Conservation (phyloP, 2,797 vertebrate genomes). For the Coccyzus lansbergi region DNA sequence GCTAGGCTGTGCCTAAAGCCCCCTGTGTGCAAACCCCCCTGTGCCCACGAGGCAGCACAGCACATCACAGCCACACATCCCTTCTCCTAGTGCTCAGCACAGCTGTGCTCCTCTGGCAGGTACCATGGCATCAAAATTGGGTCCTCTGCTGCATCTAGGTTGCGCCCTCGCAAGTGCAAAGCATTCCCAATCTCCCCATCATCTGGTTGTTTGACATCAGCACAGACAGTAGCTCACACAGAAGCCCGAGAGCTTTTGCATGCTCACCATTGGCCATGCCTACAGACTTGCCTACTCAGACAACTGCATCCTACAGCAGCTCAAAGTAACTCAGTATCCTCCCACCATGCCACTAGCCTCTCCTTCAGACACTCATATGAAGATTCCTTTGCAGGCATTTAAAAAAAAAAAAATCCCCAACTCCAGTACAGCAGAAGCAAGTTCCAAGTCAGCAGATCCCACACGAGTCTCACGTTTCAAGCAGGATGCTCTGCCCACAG, state of each 20-base stretch:
- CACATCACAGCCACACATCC: fast-evolving
- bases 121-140: fast-evolving
- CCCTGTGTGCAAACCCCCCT: too few relatives aligned
- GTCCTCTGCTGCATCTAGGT: neutral
- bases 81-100: too few relatives aligned
- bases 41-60: fast-evolving
- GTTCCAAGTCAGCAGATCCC: constrained; percentile 1
- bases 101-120: fast-evolving
- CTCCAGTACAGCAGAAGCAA: neutral
- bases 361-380: neutral
- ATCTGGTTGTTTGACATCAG: neutral
- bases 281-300: neutral
- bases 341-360: neutral
- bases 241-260: neutral
- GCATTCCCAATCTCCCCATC: neutral
- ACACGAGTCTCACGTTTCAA: neutral
- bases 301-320: neutral
- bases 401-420: neutral
- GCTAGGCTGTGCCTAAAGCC: neutral
- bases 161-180: fast-evolving
- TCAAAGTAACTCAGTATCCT: constrained; percentile 19
- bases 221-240: neutral
- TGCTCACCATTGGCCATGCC: fast-evolving
- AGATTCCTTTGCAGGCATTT: neutral
- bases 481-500: neutral